phyloP scores from a whole-genome alignment of 2,797 vertebrate species.

The Phoeniculus purpureus region DNA sequence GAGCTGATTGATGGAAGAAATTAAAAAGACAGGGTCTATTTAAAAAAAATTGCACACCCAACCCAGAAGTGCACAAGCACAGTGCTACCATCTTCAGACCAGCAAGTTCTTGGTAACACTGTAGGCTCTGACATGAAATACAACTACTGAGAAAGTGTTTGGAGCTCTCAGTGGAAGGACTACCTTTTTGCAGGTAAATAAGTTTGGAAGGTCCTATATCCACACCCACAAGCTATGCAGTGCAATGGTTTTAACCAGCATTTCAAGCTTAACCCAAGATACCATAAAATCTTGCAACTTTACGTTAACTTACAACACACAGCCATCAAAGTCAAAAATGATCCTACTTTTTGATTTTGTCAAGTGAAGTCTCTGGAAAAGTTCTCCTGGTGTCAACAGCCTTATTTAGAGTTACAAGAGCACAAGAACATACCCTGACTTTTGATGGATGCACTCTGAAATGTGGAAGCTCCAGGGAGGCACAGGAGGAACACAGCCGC shows the following conservation, averaged over 20 bases:
- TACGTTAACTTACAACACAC: not conserved
- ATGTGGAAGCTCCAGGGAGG: not conserved
- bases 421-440: not conserved
- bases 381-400: not conserved
- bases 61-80: fast-evolving
- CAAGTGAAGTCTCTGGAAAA: not conserved
- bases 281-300: not conserved
- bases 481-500: not conserved
- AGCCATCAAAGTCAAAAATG: not conserved
- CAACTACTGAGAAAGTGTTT: not conserved
- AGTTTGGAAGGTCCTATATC: not conserved
- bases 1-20: not conserved
- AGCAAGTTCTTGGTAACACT: not conserved
- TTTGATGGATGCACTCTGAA: not conserved
- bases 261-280: not conserved
- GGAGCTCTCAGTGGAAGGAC: not conserved
- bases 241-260: not conserved
- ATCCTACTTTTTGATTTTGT: not conserved
- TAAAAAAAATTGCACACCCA: not conserved
- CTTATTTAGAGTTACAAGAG: not conserved
- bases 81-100: fast-evolving
- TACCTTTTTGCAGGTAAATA: not conserved
- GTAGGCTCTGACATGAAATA: not conserved
- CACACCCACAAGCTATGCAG: not conserved
- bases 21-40: not conserved